Evolutionary conservation across 2,113 vertebrate genomes (phyloP).

Genomic region (Murina feae): DNA sequence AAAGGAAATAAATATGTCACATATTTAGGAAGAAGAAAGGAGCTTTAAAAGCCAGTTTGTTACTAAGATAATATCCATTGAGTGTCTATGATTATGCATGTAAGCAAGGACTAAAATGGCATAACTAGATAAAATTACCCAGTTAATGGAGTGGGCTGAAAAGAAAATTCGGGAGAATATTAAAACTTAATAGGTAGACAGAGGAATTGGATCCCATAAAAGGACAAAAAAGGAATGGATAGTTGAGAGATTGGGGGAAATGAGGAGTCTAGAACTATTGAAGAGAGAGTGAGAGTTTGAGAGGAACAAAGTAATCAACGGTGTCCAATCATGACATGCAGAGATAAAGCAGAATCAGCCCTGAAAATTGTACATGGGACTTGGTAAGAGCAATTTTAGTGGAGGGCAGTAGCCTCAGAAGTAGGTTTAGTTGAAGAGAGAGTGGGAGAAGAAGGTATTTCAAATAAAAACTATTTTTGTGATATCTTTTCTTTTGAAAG

Average conservation of each 20-base stretch:
- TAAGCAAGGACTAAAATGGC: not conserved
- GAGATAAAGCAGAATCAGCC: not conserved
- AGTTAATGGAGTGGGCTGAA: not conserved
- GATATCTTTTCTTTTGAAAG: not conserved
- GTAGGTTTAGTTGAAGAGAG: not conserved
- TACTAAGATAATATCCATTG: not conserved
- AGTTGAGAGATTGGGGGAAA: not conserved
- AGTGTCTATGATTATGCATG: not conserved
- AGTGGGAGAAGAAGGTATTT: not conserved
- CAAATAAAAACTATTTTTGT: not conserved
- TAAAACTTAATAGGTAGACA: not conserved
- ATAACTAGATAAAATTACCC: not conserved
- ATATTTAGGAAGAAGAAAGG: not conserved
- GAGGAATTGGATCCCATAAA: not conserved
- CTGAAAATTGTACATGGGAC: not conserved
- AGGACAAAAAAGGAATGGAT: not conserved
- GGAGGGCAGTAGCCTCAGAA: not conserved
- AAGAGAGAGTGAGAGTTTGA: not conserved
- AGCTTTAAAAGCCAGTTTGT: not conserved
- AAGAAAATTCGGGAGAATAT: not conserved
- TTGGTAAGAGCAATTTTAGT: not conserved
- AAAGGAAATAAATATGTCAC: not conserved
- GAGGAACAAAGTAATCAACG: not conserved
- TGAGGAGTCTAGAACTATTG: not conserved
- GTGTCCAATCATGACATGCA: not conserved